phyloP scores from a whole-genome alignment of 2,113 vertebrate species.

The Ptychochromis oligacanthus region DNA sequence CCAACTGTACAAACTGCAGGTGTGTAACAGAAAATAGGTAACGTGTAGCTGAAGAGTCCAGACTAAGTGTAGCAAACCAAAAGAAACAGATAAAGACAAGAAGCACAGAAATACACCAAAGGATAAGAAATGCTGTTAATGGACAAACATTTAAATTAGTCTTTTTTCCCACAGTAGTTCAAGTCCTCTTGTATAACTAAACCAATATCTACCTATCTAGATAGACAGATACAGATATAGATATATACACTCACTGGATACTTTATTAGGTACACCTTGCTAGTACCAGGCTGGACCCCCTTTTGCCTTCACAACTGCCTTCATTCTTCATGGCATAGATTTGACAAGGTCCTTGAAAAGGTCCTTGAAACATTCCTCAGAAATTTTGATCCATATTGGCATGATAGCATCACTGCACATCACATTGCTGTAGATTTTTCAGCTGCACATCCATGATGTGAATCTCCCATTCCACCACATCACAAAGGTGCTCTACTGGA shows the following conservation, averaged over 20 bases:
- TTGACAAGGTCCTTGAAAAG: neutral
- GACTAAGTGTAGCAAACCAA: neutral
- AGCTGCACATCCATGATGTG: neutral
- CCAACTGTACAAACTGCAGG: neutral
- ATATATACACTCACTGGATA: neutral
- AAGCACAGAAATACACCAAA: neutral
- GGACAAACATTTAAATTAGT: neutral
- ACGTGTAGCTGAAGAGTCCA: neutral
- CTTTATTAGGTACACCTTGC: neutral
- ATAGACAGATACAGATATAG: neutral
- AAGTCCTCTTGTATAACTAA: neutral
- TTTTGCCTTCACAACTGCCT: neutral
- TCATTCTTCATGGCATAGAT: neutral
- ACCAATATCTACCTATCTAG: neutral
- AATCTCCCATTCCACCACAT: neutral
- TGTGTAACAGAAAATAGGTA: neutral
- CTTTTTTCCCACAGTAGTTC: slow-evolving; percentile 1
- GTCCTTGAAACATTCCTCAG: neutral
- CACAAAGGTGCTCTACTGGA: neutral
- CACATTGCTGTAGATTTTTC: neutral
- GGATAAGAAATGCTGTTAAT: neutral
- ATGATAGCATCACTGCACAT: neutral
- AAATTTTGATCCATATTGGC: neutral
- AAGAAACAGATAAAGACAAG: too few species aligned
- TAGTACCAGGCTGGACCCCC: neutral